phyloP scores from a whole-genome alignment of 2,797 vertebrate species.

The Xiphorhynchus erythropygius region DNA sequence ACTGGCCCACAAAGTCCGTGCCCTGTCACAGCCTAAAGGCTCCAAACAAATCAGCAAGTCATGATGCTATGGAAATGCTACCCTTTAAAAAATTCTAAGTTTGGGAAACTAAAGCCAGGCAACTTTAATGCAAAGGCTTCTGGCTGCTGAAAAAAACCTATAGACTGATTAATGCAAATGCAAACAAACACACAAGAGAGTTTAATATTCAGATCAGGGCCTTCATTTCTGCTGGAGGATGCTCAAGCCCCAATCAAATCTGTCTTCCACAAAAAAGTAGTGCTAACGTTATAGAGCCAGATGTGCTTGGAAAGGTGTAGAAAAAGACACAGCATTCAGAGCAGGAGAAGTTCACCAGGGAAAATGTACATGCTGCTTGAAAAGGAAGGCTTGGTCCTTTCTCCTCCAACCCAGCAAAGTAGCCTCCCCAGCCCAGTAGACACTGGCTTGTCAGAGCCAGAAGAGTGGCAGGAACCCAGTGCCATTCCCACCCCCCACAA shows the following conservation, averaged over 20 bases:
- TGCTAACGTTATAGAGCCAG: background rate
- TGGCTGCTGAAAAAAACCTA: background rate
- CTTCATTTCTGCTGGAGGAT: background rate
- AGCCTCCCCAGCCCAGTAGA: background rate
- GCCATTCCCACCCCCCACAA: background rate
- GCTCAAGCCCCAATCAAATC: background rate
- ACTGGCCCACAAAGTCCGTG: background rate
- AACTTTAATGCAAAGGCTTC: background rate
- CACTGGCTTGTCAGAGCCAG: background rate
- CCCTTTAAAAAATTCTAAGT: background rate
- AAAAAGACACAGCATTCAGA: background rate
- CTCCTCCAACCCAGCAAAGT: background rate
- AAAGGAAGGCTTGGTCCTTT: background rate
- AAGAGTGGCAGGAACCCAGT: background rate
- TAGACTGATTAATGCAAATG: background rate
- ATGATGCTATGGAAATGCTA: background rate
- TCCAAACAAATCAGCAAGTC: background rate
- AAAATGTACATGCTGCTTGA: background rate
- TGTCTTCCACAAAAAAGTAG: background rate
- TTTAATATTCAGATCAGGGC: background rate
- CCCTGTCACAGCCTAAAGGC: background rate
- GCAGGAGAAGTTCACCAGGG: background rate
- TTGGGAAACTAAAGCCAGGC: background rate
- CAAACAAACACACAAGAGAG: background rate
- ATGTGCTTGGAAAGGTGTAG: background rate